Base-by-base conservation (phyloP, 2,113 vertebrate species). In the Oceanodroma tethys region DNA sequence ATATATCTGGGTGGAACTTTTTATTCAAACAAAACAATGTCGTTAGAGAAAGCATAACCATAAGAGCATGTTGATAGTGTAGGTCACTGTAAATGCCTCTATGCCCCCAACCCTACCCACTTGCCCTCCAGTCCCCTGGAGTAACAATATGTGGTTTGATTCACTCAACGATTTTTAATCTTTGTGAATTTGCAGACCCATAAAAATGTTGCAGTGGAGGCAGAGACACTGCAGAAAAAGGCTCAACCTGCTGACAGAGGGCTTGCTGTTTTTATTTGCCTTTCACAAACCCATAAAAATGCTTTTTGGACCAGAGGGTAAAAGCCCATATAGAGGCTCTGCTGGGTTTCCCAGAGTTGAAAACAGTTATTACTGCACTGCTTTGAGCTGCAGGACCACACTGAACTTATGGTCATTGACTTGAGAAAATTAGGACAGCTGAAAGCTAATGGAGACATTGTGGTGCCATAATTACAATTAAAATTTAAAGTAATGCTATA, bases 1-100 rank as follows among this genome's bases (percentile, higher is more conserved):
- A 97, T 63, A 7, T n/a, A 22, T 10, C 17, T 66, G 79, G 0
- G 12, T 72, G 96, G 96, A 96, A 97, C 98, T 98, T 50, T 84
- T 70, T 52, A 36, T 86, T 79, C 40, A 88, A 70, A 42, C 7
- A 70, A 55, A 81, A 59, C 34, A 80, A 52, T 55, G 10, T 40
- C 11, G 16, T 81, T 79, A 68, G 71, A 94, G 74, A 81, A 78
- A 73, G 78, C 76, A 52, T 29, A 50, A n/a, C 52, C 47, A 16
- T n/a, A 60, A n/a, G 13, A 86, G 11, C 10, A 7, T 42, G 3
- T 25, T 48, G 30, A 27, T 47, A 80, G 22, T 17, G 15, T 34
- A n/a, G 48, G 53, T 82, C 53, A 40, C 29, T 58, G 26, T 68
- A 73, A 86, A 78, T 53, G 5, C 22, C 68, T 36, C 23, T 32